phyloP scores from a whole-genome alignment of 2,888 invertebrate species.

The Agrochola litura region DNA sequence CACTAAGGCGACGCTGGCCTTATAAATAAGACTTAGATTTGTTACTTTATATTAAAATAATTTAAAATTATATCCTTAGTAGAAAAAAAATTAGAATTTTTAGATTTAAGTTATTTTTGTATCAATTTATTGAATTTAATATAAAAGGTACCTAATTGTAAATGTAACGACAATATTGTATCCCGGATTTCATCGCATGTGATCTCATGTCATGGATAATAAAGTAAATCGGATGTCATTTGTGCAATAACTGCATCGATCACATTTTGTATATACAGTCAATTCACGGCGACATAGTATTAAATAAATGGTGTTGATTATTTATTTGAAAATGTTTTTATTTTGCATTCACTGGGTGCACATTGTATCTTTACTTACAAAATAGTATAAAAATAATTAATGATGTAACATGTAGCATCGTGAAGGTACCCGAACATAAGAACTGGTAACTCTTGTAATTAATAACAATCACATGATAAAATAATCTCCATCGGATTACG shows the following conservation, averaged over 20 bases:
- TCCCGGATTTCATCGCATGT: slow-evolving; percentile 78
- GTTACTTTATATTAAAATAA: slow-evolving; percentile 84
- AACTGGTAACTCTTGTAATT: slow-evolving; percentile 40
- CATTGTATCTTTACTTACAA: slow-evolving; percentile 29
- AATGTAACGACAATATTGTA: slow-evolving; percentile 80
- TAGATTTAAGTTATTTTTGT: slow-evolving; percentile 87
- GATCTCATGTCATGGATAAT: slow-evolving; percentile 83
- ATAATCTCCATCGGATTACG: slow-evolving; percentile 66
- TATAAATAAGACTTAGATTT: slow-evolving; percentile 88
- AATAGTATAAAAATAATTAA: slow-evolving; percentile 43
- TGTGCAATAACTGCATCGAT: slow-evolving; percentile 85
- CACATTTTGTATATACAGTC: slow-evolving; percentile 80
- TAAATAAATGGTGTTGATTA: slow-evolving; percentile 88
- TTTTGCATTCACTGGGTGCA: slow-evolving; percentile 27
- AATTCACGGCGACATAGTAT: slow-evolving; percentile 82
- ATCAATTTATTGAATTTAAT: slow-evolving; percentile 87
- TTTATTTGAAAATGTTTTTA: slow-evolving; percentile 69
- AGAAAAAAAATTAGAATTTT: slow-evolving; percentile 73
- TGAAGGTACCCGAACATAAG: slow-evolving; percentile 21
- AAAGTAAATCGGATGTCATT: slow-evolving; percentile 68
- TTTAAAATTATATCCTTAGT: slow-evolving; percentile 78
- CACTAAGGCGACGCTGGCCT: slow-evolving; percentile 82
- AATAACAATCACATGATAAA: slow-evolving; percentile 60
- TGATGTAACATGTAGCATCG: slow-evolving; percentile 39
- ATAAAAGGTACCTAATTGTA: slow-evolving; percentile 78